Percentiles rank a stretch among this genome's conserved stretches.
These are phyloP conservation scores for Eupleurogrammus muticus DNA, from an alignment of 2,797 vertebrate species.

Conservation along the genomic window DNA sequence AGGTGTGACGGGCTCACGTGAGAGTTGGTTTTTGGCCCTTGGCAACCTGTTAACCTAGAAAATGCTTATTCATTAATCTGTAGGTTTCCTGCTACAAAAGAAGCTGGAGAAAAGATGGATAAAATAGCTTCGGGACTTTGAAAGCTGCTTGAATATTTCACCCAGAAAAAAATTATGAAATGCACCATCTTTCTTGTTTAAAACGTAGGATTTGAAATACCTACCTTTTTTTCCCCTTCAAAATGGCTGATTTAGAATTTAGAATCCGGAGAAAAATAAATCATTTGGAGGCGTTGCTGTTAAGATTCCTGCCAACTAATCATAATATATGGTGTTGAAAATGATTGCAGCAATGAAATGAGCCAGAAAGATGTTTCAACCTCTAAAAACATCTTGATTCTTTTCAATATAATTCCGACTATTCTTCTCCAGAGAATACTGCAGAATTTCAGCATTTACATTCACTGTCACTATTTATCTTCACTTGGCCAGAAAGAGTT, in stretches of 20 bases:
- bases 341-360: constrained; percentile 20
- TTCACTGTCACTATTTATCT: constrained; percentile 37
- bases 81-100: constrained; percentile 25
- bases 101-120: constrained; percentile 26
- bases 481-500: constrained; percentile 38
- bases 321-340: constrained; percentile 15
- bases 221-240: constrained; percentile 3
- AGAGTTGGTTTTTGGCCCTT: constrained; percentile 50
- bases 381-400: constrained; percentile 15
- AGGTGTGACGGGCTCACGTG: constrained; percentile 29
- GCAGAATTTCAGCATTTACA: constrained; percentile 17
- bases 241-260: constrained; percentile 10
- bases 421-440: constrained; percentile 27
- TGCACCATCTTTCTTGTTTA: constrained; percentile 7
- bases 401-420: constrained; percentile 37
- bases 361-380: constrained; percentile 21
- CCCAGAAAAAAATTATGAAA: constrained; percentile 18
- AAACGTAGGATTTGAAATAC: neutral
- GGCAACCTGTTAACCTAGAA: constrained; percentile 65
- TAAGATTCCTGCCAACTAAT: constrained; percentile 40
- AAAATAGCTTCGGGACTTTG: constrained; percentile 26
- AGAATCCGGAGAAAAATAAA: constrained; percentile 26
- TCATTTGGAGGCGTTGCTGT: constrained; percentile 38
- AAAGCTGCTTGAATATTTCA: constrained; percentile 33
- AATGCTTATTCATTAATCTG: constrained; percentile 35